Percentiles rank a stretch among this genome's conserved stretches.
Evolutionary conservation across 1,140 invertebrate species (phyloP).

Genomic region (Aphaenogaster ashmeadi): DNA sequence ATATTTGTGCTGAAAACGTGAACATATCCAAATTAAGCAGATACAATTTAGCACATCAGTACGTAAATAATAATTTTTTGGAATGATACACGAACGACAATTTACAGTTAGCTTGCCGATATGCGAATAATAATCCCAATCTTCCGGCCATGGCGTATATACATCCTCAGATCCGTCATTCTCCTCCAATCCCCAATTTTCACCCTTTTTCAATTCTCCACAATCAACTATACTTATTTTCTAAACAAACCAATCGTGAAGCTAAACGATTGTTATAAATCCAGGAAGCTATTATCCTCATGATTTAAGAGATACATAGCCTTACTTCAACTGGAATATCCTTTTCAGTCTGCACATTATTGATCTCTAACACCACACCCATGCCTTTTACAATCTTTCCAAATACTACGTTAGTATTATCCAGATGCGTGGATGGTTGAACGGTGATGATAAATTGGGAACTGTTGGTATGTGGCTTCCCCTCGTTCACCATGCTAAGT

Average conservation of each 20-base stretch:
- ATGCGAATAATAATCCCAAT: slow-evolving; percentile 88
- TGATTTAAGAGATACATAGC: not conserved
- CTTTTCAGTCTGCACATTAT: slow-evolving; percentile 87
- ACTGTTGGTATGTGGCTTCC: slow-evolving; percentile 94
- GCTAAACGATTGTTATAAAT: not conserved
- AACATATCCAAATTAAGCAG: slow-evolving; percentile 50
- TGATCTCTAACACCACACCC: slow-evolving; percentile 90
- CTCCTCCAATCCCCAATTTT: slow-evolving; percentile 90
- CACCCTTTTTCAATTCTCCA: slow-evolving; percentile 90
- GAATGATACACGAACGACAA: slow-evolving; percentile 32
- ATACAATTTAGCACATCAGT: not conserved
- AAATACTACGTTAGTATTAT: slow-evolving; percentile 97
- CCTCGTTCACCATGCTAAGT: slow-evolving; percentile 97
- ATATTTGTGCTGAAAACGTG: slow-evolving; percentile 80
- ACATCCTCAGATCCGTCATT: slow-evolving; percentile 91
- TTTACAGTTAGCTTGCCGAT: slow-evolving; percentile 82
- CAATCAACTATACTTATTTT: slow-evolving; percentile 91
- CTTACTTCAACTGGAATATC: slow-evolving; percentile 88
- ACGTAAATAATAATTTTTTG: not conserved
- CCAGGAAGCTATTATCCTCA: not conserved
- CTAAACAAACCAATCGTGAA: slow-evolving; percentile 81
- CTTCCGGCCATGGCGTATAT: slow-evolving; percentile 92
- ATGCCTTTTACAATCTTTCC: slow-evolving; percentile 93
- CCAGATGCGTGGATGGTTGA: slow-evolving; percentile 94
- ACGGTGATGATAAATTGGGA: slow-evolving; percentile 98